These are phyloP conservation scores for Ochlodes sylvanus DNA, from an alignment of 2,888 invertebrate species.

Conservation along the genomic window DNA sequence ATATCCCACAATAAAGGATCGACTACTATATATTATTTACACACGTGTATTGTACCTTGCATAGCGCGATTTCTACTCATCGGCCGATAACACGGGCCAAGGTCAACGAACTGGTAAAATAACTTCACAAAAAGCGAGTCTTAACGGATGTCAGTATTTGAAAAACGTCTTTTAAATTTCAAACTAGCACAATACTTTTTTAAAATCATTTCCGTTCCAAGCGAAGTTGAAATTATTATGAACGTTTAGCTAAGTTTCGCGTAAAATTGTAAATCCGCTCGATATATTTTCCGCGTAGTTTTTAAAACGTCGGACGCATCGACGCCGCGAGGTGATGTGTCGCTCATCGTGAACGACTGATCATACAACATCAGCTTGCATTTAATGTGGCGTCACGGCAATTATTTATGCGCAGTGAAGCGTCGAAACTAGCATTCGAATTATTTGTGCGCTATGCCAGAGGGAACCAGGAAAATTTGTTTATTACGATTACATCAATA, in stretches of 20 bases:
- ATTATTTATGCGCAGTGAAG: conserved; percentile 53
- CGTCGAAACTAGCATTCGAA: conserved; percentile 50
- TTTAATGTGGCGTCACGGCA: conserved; percentile 45
- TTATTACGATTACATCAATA: background rate
- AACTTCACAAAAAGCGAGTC: background rate
- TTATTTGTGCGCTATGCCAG: conserved; percentile 39
- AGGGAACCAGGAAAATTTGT: conserved; percentile 21
- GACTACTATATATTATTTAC: background rate
- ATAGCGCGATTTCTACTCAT: background rate
- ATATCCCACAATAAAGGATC: background rate
- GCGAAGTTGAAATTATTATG: background rate
- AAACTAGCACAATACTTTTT: background rate
- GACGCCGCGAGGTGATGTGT: conserved; percentile 15
- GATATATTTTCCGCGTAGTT: conserved; percentile 4
- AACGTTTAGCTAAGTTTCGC: conserved; percentile 9
- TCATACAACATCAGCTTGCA: conserved; percentile 24
- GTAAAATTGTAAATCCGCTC: background rate
- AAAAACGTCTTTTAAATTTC: conserved; percentile 2
- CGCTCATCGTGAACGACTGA: conserved; percentile 30
- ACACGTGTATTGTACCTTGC: background rate
- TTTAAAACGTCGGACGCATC: conserved; percentile 4
- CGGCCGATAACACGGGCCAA: conserved; percentile 5
- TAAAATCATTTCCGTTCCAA: background rate
- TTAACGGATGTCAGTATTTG: background rate
- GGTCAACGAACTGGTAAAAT: conserved; percentile 2